Evolutionary conservation across 2,797 vertebrate species (phyloP).

Genomic region (Danio tinwini): DNA sequence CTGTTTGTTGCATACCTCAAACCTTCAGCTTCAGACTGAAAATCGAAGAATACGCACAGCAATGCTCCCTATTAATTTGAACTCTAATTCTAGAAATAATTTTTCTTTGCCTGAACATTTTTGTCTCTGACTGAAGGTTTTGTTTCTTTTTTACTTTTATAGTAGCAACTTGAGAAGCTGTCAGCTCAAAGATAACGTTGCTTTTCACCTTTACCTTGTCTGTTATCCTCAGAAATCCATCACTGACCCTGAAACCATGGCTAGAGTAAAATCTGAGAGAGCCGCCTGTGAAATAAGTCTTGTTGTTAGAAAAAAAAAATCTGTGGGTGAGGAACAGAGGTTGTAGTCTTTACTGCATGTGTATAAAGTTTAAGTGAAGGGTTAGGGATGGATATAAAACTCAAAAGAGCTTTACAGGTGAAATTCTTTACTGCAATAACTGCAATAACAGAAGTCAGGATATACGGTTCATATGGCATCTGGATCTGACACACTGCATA

Average conservation of each 20-base stretch:
- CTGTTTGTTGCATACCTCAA: neutral
- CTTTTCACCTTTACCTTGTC: neutral
- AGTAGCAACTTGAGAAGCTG: neutral
- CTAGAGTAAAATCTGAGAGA: constrained; percentile 8
- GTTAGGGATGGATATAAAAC: constrained; percentile 9
- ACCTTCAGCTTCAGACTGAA: neutral
- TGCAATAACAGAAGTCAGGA: neutral
- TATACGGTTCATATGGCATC: neutral
- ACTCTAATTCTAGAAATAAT: neutral
- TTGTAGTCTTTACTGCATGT: constrained; percentile 5
- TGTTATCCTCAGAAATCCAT: constrained; percentile 30
- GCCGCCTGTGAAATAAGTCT: neutral
- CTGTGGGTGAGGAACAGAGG: neutral
- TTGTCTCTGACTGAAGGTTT: neutral
- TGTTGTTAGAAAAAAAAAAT: neutral
- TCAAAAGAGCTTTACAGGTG: neutral
- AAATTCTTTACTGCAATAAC: neutral
- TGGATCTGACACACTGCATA: neutral
- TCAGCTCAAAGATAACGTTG: neutral
- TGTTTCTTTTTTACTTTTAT: neutral
- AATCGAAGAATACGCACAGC: neutral
- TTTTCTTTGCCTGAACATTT: neutral
- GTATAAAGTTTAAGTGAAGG: constrained; percentile 42
- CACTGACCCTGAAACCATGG: constrained; percentile 26
- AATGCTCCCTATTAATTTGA: neutral